phyloP scores from a whole-genome alignment of 2,797 vertebrate species.

The Anas capensis region DNA sequence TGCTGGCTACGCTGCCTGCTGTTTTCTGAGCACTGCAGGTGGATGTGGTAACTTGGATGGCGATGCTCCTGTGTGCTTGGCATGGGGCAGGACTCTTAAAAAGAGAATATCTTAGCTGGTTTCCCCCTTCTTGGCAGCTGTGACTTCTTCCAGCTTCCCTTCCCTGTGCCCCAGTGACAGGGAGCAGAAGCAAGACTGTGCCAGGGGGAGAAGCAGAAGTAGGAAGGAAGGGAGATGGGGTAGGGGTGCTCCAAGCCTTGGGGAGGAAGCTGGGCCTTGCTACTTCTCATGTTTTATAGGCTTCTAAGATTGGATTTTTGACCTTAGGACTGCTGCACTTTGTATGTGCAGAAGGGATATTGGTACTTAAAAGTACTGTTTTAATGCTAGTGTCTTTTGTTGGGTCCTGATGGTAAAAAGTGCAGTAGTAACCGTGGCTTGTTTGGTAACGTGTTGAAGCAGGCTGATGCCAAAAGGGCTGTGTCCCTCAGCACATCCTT shows the following conservation, averaged over 20 bases:
- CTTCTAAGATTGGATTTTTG: not conserved
- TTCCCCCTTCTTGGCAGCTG: not conserved
- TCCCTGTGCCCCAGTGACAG: not conserved
- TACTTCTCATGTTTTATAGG: not conserved
- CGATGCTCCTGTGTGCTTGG: not conserved
- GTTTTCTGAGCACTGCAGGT: not conserved
- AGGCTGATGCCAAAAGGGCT: not conserved
- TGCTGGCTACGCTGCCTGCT: rapidly evolving
- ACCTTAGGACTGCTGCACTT: not conserved
- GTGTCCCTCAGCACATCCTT: not conserved
- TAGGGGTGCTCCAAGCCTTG: not conserved
- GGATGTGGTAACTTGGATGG: not conserved
- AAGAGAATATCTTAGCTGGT: not conserved
- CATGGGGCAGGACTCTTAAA: not conserved
- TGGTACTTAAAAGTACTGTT: not conserved
- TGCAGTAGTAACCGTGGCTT: not conserved
- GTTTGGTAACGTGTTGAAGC: not conserved
- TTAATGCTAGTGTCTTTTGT: not conserved
- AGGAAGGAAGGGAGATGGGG: not conserved
- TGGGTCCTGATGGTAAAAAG: not conserved
- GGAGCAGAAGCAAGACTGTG: slow-evolving; percentile 14
- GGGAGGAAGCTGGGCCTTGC: not conserved
- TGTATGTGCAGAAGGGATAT: not conserved
- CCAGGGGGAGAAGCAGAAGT: slow-evolving; percentile 37
- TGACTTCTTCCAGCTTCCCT: not conserved